phyloP scores from a whole-genome alignment of 2,113 vertebrate genomes.

The Hemicordylus capensis region DNA sequence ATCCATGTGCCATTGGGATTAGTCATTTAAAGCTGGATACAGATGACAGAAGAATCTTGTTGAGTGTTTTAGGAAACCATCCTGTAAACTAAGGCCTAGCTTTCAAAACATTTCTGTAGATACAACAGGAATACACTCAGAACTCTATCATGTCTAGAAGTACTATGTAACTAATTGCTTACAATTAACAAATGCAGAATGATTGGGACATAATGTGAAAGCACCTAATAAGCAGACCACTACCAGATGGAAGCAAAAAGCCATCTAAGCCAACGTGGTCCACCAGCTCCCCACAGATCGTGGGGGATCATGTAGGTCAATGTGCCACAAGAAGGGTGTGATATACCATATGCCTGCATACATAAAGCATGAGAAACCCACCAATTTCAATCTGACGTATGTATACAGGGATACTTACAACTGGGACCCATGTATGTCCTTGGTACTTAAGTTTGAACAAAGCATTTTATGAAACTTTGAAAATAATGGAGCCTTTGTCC shows the following conservation, averaged over 20 bases:
- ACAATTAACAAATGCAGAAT: neutral
- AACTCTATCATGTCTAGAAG: neutral
- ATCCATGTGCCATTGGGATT: neutral
- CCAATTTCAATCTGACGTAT: neutral
- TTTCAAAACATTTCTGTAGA: neutral
- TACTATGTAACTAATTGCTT: neutral
- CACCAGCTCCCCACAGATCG: too few relatives aligned
- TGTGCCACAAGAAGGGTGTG: slow-evolving; percentile 10
- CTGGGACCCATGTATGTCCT: neutral
- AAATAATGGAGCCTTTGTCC: neutral
- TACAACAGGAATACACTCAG: fast-evolving
- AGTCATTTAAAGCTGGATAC: neutral
- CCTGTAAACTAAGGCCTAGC: neutral
- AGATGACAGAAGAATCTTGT: neutral
- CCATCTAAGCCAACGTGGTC: too few relatives aligned
- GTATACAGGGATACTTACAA: neutral
- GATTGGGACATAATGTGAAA: neutral
- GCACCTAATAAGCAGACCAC: neutral
- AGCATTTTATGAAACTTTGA: fast-evolving
- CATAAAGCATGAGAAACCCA: neutral
- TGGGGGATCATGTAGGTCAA: too few relatives aligned
- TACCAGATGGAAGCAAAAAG: neutral
- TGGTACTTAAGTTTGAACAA: neutral
- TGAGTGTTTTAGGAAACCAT: neutral
- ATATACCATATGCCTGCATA: neutral